Evolutionary conservation across 2,797 vertebrate species (phyloP).

Genomic region (Steatocranus sp.): DNA sequence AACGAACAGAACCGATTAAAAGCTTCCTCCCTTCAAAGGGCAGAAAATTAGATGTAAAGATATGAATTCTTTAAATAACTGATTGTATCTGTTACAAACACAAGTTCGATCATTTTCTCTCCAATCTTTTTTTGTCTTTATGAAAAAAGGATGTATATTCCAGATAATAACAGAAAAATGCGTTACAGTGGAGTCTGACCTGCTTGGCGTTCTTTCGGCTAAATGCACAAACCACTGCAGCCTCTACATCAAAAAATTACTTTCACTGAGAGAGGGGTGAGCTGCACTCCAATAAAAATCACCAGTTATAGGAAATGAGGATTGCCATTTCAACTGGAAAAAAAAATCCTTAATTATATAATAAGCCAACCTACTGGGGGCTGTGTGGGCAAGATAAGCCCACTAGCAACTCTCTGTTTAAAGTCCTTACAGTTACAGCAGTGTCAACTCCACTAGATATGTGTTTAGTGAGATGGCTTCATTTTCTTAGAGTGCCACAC

Average conservation of each 20-base stretch:
- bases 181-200: conserved; percentile 53
- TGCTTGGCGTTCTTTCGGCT: conserved; percentile 46
- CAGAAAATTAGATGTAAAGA: neutral
- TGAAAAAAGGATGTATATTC: neutral
- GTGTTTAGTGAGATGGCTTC: conserved; percentile 54
- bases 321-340: conserved; percentile 72
- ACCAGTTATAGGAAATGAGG: conserved; percentile 68
- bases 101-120: neutral
- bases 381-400: conserved; percentile 70
- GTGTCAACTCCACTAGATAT: conserved; percentile 53
- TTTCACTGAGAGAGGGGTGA: conserved; percentile 24
- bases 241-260: conserved; percentile 42
- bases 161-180: conserved; percentile 4
- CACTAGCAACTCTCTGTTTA: conserved; percentile 48
- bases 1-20: neutral
- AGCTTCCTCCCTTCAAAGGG: neutral
- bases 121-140: neutral
- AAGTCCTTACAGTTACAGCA: conserved; percentile 56
- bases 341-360: conserved; percentile 70
- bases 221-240: conserved; percentile 47
- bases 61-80: neutral
- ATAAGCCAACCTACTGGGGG: conserved; percentile 63
- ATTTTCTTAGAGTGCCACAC: conserved; percentile 35
- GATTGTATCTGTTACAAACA: neutral
- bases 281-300: conserved; percentile 62